phyloP scores from a whole-genome alignment of 2,113 vertebrate species.

The Myrmecophaga tridactyla region DNA sequence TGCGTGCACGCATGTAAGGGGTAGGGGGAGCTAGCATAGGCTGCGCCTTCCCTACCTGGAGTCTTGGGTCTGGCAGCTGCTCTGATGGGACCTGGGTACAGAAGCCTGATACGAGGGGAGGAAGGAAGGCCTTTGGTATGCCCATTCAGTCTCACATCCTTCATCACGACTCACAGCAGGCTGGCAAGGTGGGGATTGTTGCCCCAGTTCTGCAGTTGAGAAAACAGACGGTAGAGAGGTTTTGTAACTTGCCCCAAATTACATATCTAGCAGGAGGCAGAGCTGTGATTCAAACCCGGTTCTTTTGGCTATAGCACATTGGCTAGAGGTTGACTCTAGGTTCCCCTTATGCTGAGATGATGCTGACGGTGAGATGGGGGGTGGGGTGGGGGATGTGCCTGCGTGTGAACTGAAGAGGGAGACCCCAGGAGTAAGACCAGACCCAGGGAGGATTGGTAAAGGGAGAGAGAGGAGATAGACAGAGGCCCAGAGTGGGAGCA shows the following conservation, averaged over 20 bases:
- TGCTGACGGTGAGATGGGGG: background rate
- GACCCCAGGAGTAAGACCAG: background rate
- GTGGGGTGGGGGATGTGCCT: background rate
- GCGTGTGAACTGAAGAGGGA: background rate
- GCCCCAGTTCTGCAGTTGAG: background rate
- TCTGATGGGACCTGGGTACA: background rate
- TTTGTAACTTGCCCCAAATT: background rate
- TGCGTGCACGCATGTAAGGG: too few relatives aligned
- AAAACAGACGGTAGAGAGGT: background rate
- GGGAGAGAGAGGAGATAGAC: background rate
- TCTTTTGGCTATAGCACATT: background rate
- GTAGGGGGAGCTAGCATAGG: background rate
- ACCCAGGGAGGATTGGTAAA: background rate
- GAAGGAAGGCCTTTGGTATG: background rate
- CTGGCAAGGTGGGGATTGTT: background rate
- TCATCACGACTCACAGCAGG: too few relatives aligned
- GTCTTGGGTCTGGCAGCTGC: background rate
- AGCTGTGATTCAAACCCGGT: background rate
- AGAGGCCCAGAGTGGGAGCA: background rate
- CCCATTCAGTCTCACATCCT: background rate
- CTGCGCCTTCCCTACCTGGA: background rate
- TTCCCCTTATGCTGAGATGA: background rate
- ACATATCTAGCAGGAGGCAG: background rate
- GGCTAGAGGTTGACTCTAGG: background rate
- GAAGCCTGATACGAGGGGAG: background rate